A percentile compares a stretch with the other conserved stretches of the same genome.
These are phyloP conservation scores for Apoderus coryli DNA, from an alignment of 2,888 invertebrate genomes.

Conservation along the genomic window DNA sequence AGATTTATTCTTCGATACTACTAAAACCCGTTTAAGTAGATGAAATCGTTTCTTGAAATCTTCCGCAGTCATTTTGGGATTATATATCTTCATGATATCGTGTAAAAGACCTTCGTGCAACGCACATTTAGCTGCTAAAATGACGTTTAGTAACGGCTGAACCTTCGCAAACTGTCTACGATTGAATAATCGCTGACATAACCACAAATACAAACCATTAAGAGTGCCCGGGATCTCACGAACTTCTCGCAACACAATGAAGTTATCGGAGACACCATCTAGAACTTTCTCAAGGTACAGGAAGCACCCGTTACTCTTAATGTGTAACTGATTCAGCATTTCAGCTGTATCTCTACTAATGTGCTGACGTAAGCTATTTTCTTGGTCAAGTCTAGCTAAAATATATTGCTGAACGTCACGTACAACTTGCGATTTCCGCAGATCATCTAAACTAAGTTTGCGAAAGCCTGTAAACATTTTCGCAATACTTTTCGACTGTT, in stretches of 20 bases:
- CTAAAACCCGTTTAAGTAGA: slow-evolving; percentile 47
- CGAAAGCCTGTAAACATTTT: slow-evolving; percentile 77
- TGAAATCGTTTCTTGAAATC: slow-evolving; percentile 69
- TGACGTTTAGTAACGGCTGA: slow-evolving; percentile 69
- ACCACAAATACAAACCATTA: slow-evolving; percentile 88
- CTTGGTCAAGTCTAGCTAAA: slow-evolving; percentile 74
- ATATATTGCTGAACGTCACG: slow-evolving; percentile 94
- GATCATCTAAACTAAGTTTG: slow-evolving; percentile 82
- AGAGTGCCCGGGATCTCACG: slow-evolving; percentile 89
- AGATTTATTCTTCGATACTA: slow-evolving; percentile 44
- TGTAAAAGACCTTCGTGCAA: slow-evolving; percentile 70
- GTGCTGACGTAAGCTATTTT: slow-evolving; percentile 69
- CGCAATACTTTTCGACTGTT: slow-evolving; percentile 70
- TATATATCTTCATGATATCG: slow-evolving; percentile 67
- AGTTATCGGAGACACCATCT: slow-evolving; percentile 86
- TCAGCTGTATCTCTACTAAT: slow-evolving; percentile 87
- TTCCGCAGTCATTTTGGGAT: slow-evolving; percentile 60
- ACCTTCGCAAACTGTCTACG: slow-evolving; percentile 78
- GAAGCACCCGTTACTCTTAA: slow-evolving; percentile 90
- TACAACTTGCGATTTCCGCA: slow-evolving; percentile 78
- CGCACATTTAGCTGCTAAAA: slow-evolving; percentile 75
- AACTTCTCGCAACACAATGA: slow-evolving; percentile 81
- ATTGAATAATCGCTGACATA: slow-evolving; percentile 85
- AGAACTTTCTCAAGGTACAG: slow-evolving; percentile 75
- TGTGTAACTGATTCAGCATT: slow-evolving; percentile 85